phyloP scores from a whole-genome alignment of 1,140 invertebrate species.

The Teleogryllus occipitalis region DNA sequence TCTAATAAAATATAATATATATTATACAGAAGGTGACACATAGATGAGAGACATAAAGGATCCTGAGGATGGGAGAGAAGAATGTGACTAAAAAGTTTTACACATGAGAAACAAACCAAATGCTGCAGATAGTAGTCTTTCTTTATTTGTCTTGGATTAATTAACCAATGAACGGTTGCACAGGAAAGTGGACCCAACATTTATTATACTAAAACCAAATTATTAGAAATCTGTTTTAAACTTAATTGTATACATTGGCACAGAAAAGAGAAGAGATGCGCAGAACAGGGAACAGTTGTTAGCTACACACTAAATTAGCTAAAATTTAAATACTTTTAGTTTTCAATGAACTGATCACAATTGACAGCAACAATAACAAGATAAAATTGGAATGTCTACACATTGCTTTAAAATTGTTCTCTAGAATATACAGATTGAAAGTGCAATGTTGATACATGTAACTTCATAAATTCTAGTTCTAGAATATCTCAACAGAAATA shows the following conservation, averaged over 20 bases:
- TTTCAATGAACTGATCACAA: background rate
- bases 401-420: background rate
- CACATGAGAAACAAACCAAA: too few species aligned
- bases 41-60: too few species aligned
- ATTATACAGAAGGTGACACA: too few species aligned
- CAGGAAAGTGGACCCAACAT: background rate
- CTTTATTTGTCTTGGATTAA: background rate
- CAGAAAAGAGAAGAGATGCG: background rate
- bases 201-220: background rate
- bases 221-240: background rate
- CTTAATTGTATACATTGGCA: background rate
- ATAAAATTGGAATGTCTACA: slow-evolving; percentile 1
- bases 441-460: background rate
- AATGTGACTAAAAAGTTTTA: too few species aligned
- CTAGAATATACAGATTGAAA: background rate
- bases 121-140: background rate
- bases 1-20: too few species aligned
- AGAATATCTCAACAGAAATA: background rate
- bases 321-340: background rate
- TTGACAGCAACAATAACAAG: slow-evolving; percentile 1
- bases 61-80: too few species aligned
- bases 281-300: background rate
- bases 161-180: background rate
- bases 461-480: background rate
- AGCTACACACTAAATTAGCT: background rate